A percentile compares a stretch with the other conserved stretches of the same genome.
These are phyloP conservation scores for Peromyscus nudipes DNA, from an alignment of 2,797 vertebrate genomes.

Conservation along the genomic window DNA sequence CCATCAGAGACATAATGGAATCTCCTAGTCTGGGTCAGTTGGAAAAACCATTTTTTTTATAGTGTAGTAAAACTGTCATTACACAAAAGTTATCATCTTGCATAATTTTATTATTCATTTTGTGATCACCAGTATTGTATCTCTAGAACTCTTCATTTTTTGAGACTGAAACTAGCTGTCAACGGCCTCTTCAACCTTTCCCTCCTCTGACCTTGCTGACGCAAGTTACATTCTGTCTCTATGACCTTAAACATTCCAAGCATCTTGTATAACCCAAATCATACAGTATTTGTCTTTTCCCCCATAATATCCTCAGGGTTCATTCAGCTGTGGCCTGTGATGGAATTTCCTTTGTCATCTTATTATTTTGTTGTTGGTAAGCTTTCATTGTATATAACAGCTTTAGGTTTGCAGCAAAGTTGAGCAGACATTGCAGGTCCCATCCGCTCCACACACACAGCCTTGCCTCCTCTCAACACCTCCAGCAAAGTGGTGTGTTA, in stretches of 20 bases:
- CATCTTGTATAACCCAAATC: not conserved
- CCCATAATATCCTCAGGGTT: not conserved
- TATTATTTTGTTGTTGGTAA: not conserved
- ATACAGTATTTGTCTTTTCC: not conserved
- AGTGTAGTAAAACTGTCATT: not conserved
- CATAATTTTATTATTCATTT: no score
- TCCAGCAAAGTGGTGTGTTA: not conserved
- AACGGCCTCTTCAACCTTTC: not conserved
- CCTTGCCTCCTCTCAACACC: not conserved
- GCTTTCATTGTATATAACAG: not conserved
- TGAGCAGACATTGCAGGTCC: not conserved
- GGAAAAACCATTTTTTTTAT: not conserved
- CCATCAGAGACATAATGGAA: not conserved
- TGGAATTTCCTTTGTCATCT: not conserved
- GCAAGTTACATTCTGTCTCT: not conserved
- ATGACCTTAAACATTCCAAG: not conserved
- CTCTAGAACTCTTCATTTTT: not conserved
- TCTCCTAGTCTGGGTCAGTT: not conserved
- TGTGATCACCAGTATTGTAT: not conserved
- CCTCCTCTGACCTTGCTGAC: no score
- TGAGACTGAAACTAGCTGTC: not conserved
- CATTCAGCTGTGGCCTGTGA: not conserved
- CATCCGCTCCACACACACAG: fast-evolving
- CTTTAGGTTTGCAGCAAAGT: not conserved
- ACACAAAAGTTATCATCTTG: not conserved